Evolutionary conservation across 2,888 invertebrate species (phyloP), one percentile per base, ranked within the genome.

Genomic region (Lomographa bimaculata): DNA sequence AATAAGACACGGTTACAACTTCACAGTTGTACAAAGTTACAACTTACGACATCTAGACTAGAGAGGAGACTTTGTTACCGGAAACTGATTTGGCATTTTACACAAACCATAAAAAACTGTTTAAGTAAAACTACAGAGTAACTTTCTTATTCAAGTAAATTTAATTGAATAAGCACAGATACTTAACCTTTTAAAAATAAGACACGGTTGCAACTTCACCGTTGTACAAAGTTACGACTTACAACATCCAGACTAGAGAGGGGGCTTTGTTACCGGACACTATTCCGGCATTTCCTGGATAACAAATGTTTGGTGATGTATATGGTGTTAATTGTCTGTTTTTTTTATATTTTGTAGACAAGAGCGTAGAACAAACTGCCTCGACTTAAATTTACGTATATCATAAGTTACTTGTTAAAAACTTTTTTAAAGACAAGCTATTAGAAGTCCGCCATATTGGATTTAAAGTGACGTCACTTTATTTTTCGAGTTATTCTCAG

Each of bases 141-240:
- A n/a, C n/a, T n/a, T 12, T 2, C 7, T 12, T 1, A 19, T 34
- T 17, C 24, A 18, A 40, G 14, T 19, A 10, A 7, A 21, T 28
- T 34, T 23, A 14, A 34, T 34, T 32, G 33, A 40, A 34, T 34
- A 28, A 26, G 26, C 7, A 17, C 10, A 23, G 9, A 34, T 34
- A 40, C 40, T 40, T 33, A 40, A 34, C 40, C 33, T 40, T 34
- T 34, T 41, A 23, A 24, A 29, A 41, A 41, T 35, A 16, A 41
- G 34, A 29, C 14, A 33, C 27, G 16, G 19, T 5, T 29, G 19
- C 23, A 41, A 29, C 28, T 35, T 25, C 11, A 21, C 8, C 20
- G 12, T 19, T 9, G 28, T 7, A 7, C 7, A 12, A 34, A 41
- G 34, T 41, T 39, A 29, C 8, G 14, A 3, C 4, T 2, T 14